phyloP scores from a whole-genome alignment of 2,797 vertebrate species.

The Petrocephalus schoutedeni region DNA sequence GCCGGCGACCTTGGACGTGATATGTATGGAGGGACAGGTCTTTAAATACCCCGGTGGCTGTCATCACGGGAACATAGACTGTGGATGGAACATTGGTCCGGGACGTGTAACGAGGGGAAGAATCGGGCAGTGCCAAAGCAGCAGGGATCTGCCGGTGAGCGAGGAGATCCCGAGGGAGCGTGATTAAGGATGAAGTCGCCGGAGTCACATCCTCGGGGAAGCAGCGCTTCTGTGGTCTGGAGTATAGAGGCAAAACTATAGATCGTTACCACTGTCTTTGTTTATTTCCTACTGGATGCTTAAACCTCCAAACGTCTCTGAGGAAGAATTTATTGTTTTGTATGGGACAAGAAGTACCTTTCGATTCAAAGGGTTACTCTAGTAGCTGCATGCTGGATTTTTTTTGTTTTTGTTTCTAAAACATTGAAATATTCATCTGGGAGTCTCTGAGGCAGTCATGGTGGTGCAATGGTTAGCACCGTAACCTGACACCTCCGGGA shows the following conservation, averaged over 20 bases:
- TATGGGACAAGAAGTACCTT: neutral
- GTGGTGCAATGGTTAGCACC: neutral
- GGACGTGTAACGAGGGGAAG: neutral
- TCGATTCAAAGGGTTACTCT: neutral
- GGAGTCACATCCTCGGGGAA: neutral
- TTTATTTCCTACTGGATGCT: neutral
- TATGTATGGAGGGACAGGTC: neutral
- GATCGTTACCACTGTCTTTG: neutral
- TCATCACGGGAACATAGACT: neutral
- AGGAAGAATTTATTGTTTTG: neutral
- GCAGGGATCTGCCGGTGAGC: neutral
- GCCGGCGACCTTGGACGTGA: neutral
- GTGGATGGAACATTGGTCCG: neutral
- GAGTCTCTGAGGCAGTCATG: neutral
- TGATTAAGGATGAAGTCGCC: neutral
- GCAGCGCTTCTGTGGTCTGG: neutral
- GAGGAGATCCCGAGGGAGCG: neutral
- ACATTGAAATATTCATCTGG: neutral
- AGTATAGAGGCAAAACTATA: neutral
- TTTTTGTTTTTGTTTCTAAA: neutral
- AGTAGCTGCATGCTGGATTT: neutral
- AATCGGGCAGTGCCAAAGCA: neutral
- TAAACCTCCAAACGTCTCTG: neutral
- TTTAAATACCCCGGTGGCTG: neutral
- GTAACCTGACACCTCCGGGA: neutral